These are phyloP conservation scores for Trichonephila inaurata DNA, from an alignment of 1,140 invertebrate species.

Conservation along the genomic window DNA sequence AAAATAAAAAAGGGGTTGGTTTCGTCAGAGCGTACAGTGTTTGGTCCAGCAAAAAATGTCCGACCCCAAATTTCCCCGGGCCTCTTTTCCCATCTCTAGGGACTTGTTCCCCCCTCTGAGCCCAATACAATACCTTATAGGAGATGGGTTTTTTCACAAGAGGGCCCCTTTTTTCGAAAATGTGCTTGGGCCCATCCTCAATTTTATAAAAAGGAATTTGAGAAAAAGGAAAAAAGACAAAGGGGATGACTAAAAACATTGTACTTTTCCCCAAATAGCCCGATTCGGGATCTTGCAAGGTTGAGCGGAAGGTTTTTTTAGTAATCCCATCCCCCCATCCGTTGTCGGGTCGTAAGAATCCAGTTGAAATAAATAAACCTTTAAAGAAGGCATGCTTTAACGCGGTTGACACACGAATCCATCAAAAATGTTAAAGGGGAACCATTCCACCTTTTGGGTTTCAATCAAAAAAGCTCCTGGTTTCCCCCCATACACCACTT, in stretches of 20 bases:
- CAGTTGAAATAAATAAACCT: neutral
- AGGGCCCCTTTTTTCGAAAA: neutral
- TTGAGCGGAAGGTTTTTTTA: neutral
- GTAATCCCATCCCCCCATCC: neutral
- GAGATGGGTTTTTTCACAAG: neutral
- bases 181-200: neutral
- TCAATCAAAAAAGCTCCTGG: neutral
- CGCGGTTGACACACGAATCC: neutral
- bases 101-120: neutral
- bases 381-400: neutral
- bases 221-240: neutral
- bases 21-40: neutral
- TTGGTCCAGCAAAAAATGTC: neutral
- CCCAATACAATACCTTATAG: too few relatives aligned
- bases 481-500: neutral
- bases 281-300: neutral
- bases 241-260: slow-evolving; percentile 29
- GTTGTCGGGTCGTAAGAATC: neutral
- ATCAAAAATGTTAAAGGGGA: neutral
- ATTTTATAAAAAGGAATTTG: neutral
- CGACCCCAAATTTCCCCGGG: neutral
- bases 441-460: neutral
- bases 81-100: neutral
- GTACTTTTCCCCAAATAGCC: neutral
- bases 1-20: too few relatives aligned